A percentile compares a stretch with the other conserved stretches of the same genome.
phyloP scores from a whole-genome alignment of 1,140 invertebrate species.

The Saccostrea echinata region DNA sequence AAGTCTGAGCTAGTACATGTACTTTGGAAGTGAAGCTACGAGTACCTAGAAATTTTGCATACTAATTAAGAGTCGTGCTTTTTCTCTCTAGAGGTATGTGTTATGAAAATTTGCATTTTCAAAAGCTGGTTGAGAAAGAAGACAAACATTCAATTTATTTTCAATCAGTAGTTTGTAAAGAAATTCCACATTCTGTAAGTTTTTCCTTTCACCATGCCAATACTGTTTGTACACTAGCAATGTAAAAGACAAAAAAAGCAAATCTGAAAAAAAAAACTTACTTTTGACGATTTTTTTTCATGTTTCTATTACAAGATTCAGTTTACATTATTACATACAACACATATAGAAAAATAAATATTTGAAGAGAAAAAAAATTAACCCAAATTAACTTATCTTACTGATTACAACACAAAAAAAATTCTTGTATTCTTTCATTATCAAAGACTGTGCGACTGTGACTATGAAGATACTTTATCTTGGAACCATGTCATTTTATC shows the following conservation, averaged over 20 bases:
- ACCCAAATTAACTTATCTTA: too few species aligned
- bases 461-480: too few species aligned
- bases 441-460: too few species aligned
- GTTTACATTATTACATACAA: not conserved
- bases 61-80: not conserved
- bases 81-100: not conserved
- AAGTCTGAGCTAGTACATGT: too few species aligned
- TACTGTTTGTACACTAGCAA: not conserved
- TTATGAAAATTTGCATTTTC: not conserved
- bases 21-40: not conserved
- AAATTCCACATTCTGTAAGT: not conserved
- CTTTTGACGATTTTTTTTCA: constrained; percentile 17
- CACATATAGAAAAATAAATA: not conserved
- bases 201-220: not conserved
- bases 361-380: too few species aligned
- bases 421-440: too few species aligned
- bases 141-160: not conserved
- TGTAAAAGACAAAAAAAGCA: not conserved
- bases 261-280: not conserved
- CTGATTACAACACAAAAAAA: too few species aligned
- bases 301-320: not conserved
- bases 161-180: not conserved
- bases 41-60: not conserved
- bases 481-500: too few species aligned
- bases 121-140: not conserved